Base-by-base conservation (phyloP, 2,797 vertebrate species). In the Lutjanus argentimaculatus region DNA sequence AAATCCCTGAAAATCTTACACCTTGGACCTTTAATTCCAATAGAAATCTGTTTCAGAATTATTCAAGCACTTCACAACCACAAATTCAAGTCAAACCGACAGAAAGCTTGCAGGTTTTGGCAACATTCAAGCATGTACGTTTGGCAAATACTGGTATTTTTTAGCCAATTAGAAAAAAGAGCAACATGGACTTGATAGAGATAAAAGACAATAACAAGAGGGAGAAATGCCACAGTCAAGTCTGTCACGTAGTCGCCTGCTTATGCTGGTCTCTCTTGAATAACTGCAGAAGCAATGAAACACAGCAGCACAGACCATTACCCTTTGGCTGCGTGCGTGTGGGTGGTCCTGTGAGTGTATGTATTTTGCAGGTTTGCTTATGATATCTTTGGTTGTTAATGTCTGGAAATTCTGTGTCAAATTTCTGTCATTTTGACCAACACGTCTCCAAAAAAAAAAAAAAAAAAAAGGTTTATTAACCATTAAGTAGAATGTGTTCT, bases 311-410 rank as follows among this genome's bases (percentile, higher is more conserved):
- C 19, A 22, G 42, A 65, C 45, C 64, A 70, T 67, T 22, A 22
- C 22, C n/a, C 46, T 65, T 22, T 12, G 19, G 19, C n/a, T 67
- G 36, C 42, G 25, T 62, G 42, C 46, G 65, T 46, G 61, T 62
- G 75, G 61, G 68, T n/a, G 59, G 11, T 64, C 13, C 58, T 77
- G 19, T 21, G 30, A 13, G n/a, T 56, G n/a, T 4, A 40, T 68
- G 22, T 25, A 17, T 67, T 72, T 79, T 72, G 45, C 67, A 77
- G 30, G 25, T 72, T 63, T 72, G 40, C 22, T 49, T 36, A 57
- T 19, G 8, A 73, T 61, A 19, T 22, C 58, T 48, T 0, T 30
- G 13, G 14, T 52, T 63, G 17, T 42, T 53, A 36, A 40, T 62
- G 49, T 62, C 5, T 57, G 61, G 69, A 53, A 52, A 62, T 30